Evolutionary conservation across 1,140 invertebrate genomes (phyloP), one percentile per base, ranked within the genome.

Genomic region (Holotrichia oblita): DNA sequence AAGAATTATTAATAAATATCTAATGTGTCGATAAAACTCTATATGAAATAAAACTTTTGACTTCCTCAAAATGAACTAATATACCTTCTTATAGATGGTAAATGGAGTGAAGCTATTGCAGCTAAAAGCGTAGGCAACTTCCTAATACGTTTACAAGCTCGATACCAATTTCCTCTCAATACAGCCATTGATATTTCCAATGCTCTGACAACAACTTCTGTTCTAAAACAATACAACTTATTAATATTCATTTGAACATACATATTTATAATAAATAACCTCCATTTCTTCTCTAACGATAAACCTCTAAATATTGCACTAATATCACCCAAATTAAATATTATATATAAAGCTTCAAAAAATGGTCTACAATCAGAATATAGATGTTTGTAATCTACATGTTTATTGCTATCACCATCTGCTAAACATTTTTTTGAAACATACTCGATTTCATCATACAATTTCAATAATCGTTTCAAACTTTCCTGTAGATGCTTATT

Each of bases 401-500:
- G 48, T 59, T 82, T 77, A 59, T 34, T 34, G 1, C 4, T 34
- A 34, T 34, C 27, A 34, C 73, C 40, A 27, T 79, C 48, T 41
- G 79, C 55, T 9, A 82, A 64, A 69, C 83, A 41, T 2, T 76
- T 22, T 76, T 79, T 48, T 76, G 69, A 40, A 27, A 77, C 78
- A 17, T 77, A 42, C 61, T 89, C 87, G 59, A 82, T 84, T 73
- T 89, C 83, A 79, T 91, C 89, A 84, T 93, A 92, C 4, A 90
- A 86, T n/a, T 83, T 82, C 0, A 92, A 83, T 4, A 91, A 82
- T 14, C 87, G 86, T 79, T 90, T 90, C 0, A 92, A 84, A 73
- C 91, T 92, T 81, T 92, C 91, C 77, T 89, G 86, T 59, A 92
- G 82, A 82, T 92, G 91, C 80, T 90, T 88, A 61, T 88, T 85